phyloP scores from a whole-genome alignment of 2,113 vertebrate species.

The Tringa solitaria region DNA sequence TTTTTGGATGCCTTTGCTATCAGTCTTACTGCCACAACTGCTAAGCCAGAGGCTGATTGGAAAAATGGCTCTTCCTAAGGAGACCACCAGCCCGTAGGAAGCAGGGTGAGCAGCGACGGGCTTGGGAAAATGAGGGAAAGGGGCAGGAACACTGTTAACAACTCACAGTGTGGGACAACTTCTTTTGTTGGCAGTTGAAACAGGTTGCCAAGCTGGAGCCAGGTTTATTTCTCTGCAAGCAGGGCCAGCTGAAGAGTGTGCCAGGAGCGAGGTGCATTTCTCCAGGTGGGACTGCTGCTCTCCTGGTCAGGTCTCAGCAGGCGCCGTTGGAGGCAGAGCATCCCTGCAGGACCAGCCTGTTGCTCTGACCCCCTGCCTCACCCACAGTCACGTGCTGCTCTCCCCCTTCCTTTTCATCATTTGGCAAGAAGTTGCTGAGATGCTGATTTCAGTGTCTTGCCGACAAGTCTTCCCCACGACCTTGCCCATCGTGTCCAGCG shows the following conservation, averaged over 20 bases:
- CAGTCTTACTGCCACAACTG: background rate
- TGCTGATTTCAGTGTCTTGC: background rate
- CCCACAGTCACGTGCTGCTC: background rate
- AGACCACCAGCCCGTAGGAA: background rate
- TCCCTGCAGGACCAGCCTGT: background rate
- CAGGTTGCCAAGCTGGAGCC: background rate
- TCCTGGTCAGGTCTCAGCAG: background rate
- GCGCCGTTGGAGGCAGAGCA: background rate
- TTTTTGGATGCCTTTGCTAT: background rate
- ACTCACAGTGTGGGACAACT: background rate
- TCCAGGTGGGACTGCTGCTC: background rate
- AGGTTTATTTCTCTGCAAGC: background rate
- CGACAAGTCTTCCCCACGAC: rapidly evolving
- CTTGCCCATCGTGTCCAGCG: background rate
- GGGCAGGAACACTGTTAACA: background rate
- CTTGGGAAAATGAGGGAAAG: background rate
- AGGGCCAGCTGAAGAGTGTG: rapidly evolving
- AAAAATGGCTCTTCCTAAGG: background rate
- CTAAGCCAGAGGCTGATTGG: background rate
- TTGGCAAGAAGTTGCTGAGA: background rate
- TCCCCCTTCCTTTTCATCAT: background rate
- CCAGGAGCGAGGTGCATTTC: background rate
- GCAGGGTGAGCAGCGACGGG: rapidly evolving
- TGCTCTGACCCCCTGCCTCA: background rate
- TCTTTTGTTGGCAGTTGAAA: background rate